Conservation (phyloP, 2,888 invertebrate species). For the Microplitis manilae region DNA sequence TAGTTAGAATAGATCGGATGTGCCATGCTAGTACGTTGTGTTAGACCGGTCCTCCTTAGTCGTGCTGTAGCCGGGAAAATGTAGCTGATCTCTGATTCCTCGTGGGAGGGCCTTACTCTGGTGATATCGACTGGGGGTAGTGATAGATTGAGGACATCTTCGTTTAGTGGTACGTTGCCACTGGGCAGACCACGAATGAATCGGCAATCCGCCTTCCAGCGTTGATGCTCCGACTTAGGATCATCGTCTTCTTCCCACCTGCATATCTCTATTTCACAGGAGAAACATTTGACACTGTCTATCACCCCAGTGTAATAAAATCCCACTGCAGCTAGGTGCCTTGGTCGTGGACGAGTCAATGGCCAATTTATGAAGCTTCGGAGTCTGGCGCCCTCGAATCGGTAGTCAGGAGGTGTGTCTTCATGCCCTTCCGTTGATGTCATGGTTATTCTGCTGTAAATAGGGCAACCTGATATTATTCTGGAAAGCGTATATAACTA, state of each 20-base stretch:
- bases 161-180: constrained; percentile 76
- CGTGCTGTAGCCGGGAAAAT: constrained; percentile 57
- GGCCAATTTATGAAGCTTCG: too few relatives aligned
- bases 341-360: too few relatives aligned
- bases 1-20: constrained; percentile 81
- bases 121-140: constrained; percentile 58
- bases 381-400: too few relatives aligned
- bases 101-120: too few relatives aligned
- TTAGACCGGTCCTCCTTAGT: constrained; percentile 65
- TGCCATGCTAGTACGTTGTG: constrained; percentile 74
- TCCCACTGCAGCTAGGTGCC: constrained; percentile 74
- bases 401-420: too few relatives aligned
- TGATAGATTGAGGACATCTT: constrained; percentile 54
- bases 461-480: too few relatives aligned
- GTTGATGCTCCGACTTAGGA: constrained; percentile 84
- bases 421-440: too few relatives aligned
- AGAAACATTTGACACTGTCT: constrained; percentile 87
- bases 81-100: constrained; percentile 61
- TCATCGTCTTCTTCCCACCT: constrained; percentile 88
- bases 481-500: too few relatives aligned
- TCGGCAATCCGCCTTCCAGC: constrained; percentile 87
- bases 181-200: constrained; percentile 79
- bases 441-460: too few relatives aligned
- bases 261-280: constrained; percentile 85
- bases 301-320: constrained; percentile 85